A percentile compares a stretch with the other conserved stretches of the same genome.
phyloP scores from a whole-genome alignment of 2,888 invertebrate genomes.

The Ectemnius continuus region DNA sequence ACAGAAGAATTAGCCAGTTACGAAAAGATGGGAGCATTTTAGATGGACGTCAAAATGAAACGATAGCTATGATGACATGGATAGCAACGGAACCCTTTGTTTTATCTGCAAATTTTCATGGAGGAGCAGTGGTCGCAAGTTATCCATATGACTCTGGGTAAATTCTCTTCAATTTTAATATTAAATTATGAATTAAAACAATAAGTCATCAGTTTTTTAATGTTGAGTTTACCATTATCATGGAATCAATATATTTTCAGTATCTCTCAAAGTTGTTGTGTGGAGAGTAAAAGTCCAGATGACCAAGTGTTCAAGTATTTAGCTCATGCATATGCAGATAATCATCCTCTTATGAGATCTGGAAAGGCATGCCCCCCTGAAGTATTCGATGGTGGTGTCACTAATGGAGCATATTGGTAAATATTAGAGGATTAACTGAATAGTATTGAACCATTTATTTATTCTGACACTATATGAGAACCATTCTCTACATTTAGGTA shows the following conservation, averaged over 20 bases:
- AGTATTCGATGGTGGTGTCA: slow-evolving; percentile 88
- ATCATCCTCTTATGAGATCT: slow-evolving; percentile 86
- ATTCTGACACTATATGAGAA: neutral
- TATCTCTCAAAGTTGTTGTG: slow-evolving; percentile 82
- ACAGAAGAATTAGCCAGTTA: slow-evolving; percentile 74
- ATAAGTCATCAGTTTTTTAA: slow-evolving; percentile 2
- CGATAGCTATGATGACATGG: slow-evolving; percentile 93
- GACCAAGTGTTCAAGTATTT: slow-evolving; percentile 88
- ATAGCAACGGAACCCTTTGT: slow-evolving; percentile 92
- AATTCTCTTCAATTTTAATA: slow-evolving; percentile 36
- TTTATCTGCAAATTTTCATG: slow-evolving; percentile 95
- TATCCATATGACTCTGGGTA: slow-evolving; percentile 95
- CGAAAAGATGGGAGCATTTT: slow-evolving; percentile 79
- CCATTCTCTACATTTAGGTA: slow-evolving; percentile 69
- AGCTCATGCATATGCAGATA: slow-evolving; percentile 87
- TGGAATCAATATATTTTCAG: slow-evolving; percentile 22
- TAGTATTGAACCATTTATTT: slow-evolving; percentile 3
- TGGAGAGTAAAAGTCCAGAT: slow-evolving; percentile 89
- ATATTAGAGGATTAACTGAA: slow-evolving; percentile 72
- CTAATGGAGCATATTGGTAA: slow-evolving; percentile 97
- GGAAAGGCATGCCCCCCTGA: slow-evolving; percentile 88
- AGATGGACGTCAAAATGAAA: slow-evolving; percentile 89
- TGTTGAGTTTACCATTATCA: neutral
- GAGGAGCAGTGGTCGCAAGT: slow-evolving; percentile 98
- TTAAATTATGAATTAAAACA: neutral